Evolutionary conservation across 1,140 invertebrate species (phyloP), one percentile per base, ranked within the genome.

Genomic region (Parapsyche elsis): DNA sequence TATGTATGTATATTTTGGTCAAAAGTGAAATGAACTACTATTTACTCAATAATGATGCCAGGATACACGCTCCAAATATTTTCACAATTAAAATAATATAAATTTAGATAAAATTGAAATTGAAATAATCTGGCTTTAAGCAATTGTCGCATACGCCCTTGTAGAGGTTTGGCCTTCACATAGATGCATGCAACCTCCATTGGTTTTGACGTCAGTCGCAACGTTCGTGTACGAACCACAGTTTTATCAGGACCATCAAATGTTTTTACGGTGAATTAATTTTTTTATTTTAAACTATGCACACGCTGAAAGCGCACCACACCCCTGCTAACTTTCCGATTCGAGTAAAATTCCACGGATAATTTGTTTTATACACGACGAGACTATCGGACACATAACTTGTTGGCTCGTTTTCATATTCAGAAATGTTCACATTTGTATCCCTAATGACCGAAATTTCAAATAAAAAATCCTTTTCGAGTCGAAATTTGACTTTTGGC

Each of bases 141-240:
- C 57, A 16, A 61, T 19, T 61, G 57, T 61, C 57, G 16, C 57
- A 61, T 61, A 61, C 57, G 57, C 57, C 57, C 57, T 61, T 61
- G 57, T 61, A 19, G 14, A 61, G 57, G 57, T 21, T 16, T 19
- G 57, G 57, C 57, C 57, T 61, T 61, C 57, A 21, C 14, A 21
- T 21, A n/a, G 16, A 21, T 61, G 57, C 57, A 61, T 61, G 57
- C 57, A 61, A 61, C 16, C n/a, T 21, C 12, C 16, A n/a, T 2
- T 53, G 49, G 2, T 19, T 61, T 61, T 61, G 57, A 61, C 57
- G 57, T 61, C 57, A 61, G 16, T 61, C 1, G 16, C 16, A 61
- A 21, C 57, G 57, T 61, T 61, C 57, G 57, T 61, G 57, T 21
- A 19, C 7, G n/a, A 21, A 61, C 57, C 30, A 38, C 30, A 38